phyloP scores from a whole-genome alignment of 2,888 invertebrate genomes.

The Noctuana brunneofusca region DNA sequence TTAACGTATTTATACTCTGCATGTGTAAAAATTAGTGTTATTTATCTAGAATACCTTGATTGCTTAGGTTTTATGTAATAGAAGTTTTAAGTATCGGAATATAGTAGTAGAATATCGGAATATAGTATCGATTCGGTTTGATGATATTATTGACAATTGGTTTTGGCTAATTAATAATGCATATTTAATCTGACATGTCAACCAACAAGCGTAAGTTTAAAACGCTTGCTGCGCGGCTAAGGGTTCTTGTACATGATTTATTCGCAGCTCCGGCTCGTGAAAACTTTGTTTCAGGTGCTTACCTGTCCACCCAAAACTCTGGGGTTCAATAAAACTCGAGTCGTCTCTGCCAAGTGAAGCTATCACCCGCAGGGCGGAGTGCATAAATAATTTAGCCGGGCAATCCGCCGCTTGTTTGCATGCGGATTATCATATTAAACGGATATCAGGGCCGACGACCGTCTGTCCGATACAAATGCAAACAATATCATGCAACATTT shows the following conservation, averaged over 20 bases:
- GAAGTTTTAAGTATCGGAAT: no score
- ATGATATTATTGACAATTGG: no score
- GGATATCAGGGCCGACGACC: constrained; percentile 74
- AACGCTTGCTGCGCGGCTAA: constrained; percentile 29
- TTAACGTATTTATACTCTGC: no score
- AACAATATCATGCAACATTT: constrained; percentile 78
- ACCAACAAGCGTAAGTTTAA: constrained; percentile 36
- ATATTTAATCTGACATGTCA: constrained; percentile 36
- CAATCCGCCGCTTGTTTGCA: constrained; percentile 80
- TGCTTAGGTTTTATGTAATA: no score
- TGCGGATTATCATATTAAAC: constrained; percentile 83
- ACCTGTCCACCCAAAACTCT: constrained; percentile 58
- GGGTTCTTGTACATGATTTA: constrained; percentile 53
- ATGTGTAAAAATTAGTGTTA: no score
- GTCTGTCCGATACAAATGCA: constrained; percentile 67
- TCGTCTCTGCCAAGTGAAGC: constrained; percentile 63
- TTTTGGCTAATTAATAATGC: constrained; percentile 37
- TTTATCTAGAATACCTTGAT: no score
- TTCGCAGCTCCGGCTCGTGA: constrained; percentile 46
- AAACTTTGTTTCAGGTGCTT: constrained; percentile 52
- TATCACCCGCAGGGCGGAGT: constrained; percentile 72
- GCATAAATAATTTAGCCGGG: constrained; percentile 80
- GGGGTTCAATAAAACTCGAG: constrained; percentile 69
- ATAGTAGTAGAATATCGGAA: no score
- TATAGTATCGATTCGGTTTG: no score